A percentile compares a stretch with the other conserved stretches of the same genome.
These are phyloP conservation scores for Chrosomus eos DNA, from an alignment of 2,797 vertebrate genomes.

Conservation along the genomic window DNA sequence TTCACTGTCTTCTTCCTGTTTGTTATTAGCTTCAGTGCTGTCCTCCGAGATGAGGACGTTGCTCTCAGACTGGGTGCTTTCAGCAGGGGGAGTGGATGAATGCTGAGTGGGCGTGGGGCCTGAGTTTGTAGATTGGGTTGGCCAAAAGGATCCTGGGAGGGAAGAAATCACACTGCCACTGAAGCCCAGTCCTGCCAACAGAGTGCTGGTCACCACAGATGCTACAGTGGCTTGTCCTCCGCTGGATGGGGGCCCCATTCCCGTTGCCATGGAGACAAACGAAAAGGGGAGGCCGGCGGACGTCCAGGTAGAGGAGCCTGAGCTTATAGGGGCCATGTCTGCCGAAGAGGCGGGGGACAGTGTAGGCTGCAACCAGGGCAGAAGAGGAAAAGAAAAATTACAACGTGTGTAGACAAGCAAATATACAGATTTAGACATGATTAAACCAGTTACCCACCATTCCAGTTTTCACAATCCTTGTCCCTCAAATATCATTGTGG, in stretches of 20 bases:
- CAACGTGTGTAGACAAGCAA: not conserved
- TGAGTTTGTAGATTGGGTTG: slow-evolving; percentile 80
- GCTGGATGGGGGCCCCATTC: slow-evolving; percentile 95
- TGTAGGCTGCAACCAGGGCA: slow-evolving; percentile 81
- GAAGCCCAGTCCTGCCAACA: slow-evolving; percentile 94
- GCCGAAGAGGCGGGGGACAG: slow-evolving; percentile 94
- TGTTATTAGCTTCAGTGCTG: slow-evolving; percentile 79
- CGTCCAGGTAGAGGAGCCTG: slow-evolving; percentile 97
- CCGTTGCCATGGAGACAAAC: slow-evolving; percentile 97
- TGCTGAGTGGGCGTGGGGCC: slow-evolving; percentile 77
- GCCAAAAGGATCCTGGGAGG: slow-evolving; percentile 92
- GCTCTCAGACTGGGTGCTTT: slow-evolving; percentile 69
- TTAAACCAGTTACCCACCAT: slow-evolving; percentile 85
- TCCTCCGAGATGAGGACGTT: slow-evolving; percentile 75
- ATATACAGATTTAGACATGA: not conserved
- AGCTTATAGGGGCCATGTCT: slow-evolving; percentile 99
- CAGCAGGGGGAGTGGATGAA: slow-evolving; percentile 70
- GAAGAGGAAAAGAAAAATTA: not conserved
- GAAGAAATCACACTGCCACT: slow-evolving; percentile 93
- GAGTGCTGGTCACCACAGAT: slow-evolving; percentile 95
- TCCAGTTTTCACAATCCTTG: slow-evolving; percentile 97
- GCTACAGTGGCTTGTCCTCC: slow-evolving; percentile 96
- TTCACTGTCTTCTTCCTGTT: slow-evolving; percentile 77
- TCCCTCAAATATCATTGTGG: slow-evolving; percentile 98
- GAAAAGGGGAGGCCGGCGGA: slow-evolving; percentile 97